Evolutionary conservation across 2,113 vertebrate species (phyloP).

Genomic region (rat (Rattus norvegicus)): DNA sequence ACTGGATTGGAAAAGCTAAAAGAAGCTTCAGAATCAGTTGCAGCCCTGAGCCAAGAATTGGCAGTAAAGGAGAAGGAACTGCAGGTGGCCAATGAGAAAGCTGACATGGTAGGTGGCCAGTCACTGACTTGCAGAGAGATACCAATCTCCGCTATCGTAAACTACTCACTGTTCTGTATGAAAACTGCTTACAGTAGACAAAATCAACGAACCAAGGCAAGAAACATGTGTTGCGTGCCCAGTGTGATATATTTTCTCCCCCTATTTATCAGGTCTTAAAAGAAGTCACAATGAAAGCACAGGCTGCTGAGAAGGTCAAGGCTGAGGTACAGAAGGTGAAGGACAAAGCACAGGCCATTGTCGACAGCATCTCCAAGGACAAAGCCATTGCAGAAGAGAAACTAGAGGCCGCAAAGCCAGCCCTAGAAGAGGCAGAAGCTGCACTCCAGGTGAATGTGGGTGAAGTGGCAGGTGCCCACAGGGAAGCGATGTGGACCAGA

Average conservation of each 20-base stretch:
- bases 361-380: slow-evolving; percentile 95
- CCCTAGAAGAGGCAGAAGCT: slow-evolving; percentile 94
- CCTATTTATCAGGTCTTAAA: slow-evolving; percentile 91
- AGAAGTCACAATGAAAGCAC: slow-evolving; percentile 96
- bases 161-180: background rate
- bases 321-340: slow-evolving; percentile 97
- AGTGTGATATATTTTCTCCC: background rate
- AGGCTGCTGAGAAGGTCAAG: slow-evolving; percentile 95
- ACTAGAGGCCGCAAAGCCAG: slow-evolving; percentile 93
- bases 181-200: background rate
- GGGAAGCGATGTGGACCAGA: background rate
- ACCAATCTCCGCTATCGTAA: background rate
- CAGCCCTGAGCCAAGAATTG: slow-evolving; percentile 93
- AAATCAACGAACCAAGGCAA: background rate
- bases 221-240: background rate
- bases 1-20: slow-evolving; percentile 95
- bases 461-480: background rate
- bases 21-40: slow-evolving; percentile 96
- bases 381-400: slow-evolving; percentile 95
- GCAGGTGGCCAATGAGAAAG: slow-evolving; percentile 94
- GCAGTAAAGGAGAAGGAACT: slow-evolving; percentile 96
- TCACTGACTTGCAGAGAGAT: too few relatives aligned
- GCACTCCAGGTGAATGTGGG: slow-evolving; percentile 89
- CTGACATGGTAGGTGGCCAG: slow-evolving; percentile 90
- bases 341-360: slow-evolving; percentile 96